Evolutionary conservation across 2,888 invertebrate species (phyloP), one percentile per base, ranked within the genome.

Genomic region (Flexamia atlantica): DNA sequence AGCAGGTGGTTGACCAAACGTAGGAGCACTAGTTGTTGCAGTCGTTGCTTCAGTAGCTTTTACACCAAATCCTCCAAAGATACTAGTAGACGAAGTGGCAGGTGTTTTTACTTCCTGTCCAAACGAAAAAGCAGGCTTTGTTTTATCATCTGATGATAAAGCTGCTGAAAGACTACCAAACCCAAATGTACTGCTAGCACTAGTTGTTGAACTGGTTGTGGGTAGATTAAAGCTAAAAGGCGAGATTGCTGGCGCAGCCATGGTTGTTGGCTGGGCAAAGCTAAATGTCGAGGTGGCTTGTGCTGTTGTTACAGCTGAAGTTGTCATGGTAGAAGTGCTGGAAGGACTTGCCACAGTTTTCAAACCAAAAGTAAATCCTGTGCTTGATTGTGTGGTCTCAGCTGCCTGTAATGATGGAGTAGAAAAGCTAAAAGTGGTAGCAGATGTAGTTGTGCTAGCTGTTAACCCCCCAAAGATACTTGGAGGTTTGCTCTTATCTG

Each of bases 261-360:
- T n/a, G 10, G 83, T 36, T 9, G 36, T n/a, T 23, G 36, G 9
- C 50, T 53, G 64, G 14, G 83, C 17, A 30, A 76, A 79, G 60
- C 79, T 83, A 46, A 83, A 76, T n/a, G 76, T 20, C 7, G 83
- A 76, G 64, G 83, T 64, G 53, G 42, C 28, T n/a, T 42, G 42
- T n/a, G 64, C 25, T 57, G 36, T 23, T 36, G 79, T n/a, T 5
- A 40, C 20, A 20, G 36, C 23, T 32, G 79, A 23, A 42, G 40
- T 50, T 25, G 36, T 42, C 28, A 25, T 50, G n/a, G 40, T 36
- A 53, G 84, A n/a, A 14, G n/a, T n/a, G n/a, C n/a, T n/a, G n/a
- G 60, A 70, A 50, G 46, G 50, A 82, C 23, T 50, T 20, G 20
- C 64, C 1, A 30, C 30, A n/a, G 70, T n/a, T 32, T 72, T 68